Base-by-base conservation (phyloP, 2,797 vertebrate genomes). In the Peromyscus nudipes region DNA sequence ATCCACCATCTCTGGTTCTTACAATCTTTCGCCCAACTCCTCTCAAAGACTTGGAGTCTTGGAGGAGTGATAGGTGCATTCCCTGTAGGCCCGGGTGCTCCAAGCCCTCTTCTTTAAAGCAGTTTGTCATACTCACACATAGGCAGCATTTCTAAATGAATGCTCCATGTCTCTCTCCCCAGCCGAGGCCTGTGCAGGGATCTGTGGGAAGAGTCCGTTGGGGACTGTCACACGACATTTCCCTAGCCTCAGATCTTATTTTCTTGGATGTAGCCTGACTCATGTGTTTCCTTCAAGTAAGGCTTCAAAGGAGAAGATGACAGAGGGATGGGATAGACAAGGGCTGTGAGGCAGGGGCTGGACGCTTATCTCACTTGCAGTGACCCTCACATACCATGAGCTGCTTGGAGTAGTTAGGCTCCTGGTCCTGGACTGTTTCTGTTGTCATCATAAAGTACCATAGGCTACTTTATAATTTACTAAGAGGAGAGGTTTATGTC, bases 231-330 rank as follows among this genome's bases (percentile, higher is more conserved):
- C 14, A 85, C 9, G 16, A n/a, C 14, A 34, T 57, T 88, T 60
- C 23, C 71, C 49, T 52, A 52, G 52, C 71, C 40, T 90, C 57
- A 16, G 19, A 37, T 79, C 25, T 95, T 21, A 76, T 85, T 82
- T 91, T 87, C 65, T 67, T 81, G 76, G 46, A 57, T 62, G 46
- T 14, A 64, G 40, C 55, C 93, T 29, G 23, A 64, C 37, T 83
- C 7, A 1, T 40, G 60, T 76, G 76, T 91, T 79, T 84, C 80
- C 67, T 86, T 89, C 89, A 43, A 14, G 2, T 75, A 62, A 69
- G 25, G 37, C 34, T 67, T 57, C 10, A 84, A 91, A 86, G 34
- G 29, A 77, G 37, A 25, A 46, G 31, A 17, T 16, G 13, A 85
- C n/a, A 73, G 71, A 91, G 79, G 71, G 52, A 23, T 71, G 60